Conservation (phyloP, 1,140 invertebrate genomes). For the Leucophenga varia region DNA sequence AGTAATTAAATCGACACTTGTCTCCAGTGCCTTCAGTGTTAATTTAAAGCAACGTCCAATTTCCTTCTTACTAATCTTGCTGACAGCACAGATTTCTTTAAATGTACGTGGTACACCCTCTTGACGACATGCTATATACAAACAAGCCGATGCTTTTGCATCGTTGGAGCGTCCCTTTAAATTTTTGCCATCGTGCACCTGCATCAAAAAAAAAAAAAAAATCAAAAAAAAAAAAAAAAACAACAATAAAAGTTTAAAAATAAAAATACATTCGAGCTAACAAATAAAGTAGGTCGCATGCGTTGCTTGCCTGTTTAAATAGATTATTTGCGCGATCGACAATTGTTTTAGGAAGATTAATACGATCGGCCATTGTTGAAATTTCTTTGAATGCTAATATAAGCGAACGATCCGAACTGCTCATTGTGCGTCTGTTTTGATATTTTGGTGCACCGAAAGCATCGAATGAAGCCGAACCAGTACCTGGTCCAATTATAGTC, state of each 20-base stretch:
- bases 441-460: slow-evolving; percentile 87
- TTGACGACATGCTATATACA: slow-evolving; percentile 98
- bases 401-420: slow-evolving; percentile 89
- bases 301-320: slow-evolving; percentile 81
- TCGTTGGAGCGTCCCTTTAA: slow-evolving; percentile 94
- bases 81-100: slow-evolving; percentile 98
- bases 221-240: too few species aligned
- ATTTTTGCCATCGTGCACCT: slow-evolving; percentile 95
- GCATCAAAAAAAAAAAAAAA: slow-evolving; percentile 10
- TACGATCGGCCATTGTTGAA: slow-evolving; percentile 94
- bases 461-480: slow-evolving; percentile 78
- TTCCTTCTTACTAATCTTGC: slow-evolving; percentile 98
- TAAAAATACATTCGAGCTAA: too few species aligned
- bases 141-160: slow-evolving; percentile 96
- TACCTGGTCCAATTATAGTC: slow-evolving; percentile 94
- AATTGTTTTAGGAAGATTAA: slow-evolving; percentile 94
- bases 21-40: slow-evolving; percentile 89
- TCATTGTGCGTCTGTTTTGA: slow-evolving; percentile 90
- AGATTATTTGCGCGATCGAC: slow-evolving; percentile 93
- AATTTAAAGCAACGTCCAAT: slow-evolving; percentile 96
- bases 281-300: too few species aligned
- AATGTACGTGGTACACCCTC: slow-evolving; percentile 98
- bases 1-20: slow-evolving; percentile 96
- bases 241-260: too few species aligned
- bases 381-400: slow-evolving; percentile 97